Conservation (phyloP, 2,797 vertebrate species). For the Hippocampus kuda region DNA sequence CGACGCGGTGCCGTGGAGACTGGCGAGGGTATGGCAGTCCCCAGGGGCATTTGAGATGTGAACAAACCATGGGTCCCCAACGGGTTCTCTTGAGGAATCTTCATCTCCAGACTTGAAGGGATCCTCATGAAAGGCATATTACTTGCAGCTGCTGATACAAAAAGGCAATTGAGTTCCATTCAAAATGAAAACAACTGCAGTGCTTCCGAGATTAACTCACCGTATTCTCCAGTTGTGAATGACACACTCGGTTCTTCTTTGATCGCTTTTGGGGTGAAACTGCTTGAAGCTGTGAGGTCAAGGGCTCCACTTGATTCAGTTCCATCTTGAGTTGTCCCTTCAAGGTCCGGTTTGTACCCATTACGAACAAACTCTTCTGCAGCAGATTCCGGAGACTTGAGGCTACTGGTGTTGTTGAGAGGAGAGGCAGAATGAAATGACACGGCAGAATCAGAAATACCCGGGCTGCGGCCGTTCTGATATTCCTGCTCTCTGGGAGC, state of each 20-base stretch:
- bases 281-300: slow-evolving; percentile 81
- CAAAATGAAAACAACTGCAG: not conserved
- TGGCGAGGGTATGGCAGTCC: slow-evolving; percentile 65
- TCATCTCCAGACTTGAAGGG: slow-evolving; percentile 83
- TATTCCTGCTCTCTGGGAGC: slow-evolving; percentile 74
- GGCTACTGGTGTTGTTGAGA: slow-evolving; percentile 60
- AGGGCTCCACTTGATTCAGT: slow-evolving; percentile 76
- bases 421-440: slow-evolving; percentile 79
- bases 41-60: slow-evolving; percentile 72
- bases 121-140: slow-evolving; percentile 75
- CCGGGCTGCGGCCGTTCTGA: slow-evolving; percentile 77
- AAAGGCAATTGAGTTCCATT: slow-evolving; percentile 12
- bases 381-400: slow-evolving; percentile 69
- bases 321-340: slow-evolving; percentile 51
- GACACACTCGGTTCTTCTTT: slow-evolving; percentile 77
- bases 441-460: slow-evolving; percentile 62
- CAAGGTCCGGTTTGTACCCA: slow-evolving; percentile 60
- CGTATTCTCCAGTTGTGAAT: slow-evolving; percentile 72
- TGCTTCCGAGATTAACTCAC: slow-evolving; percentile 47
- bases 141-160: slow-evolving; percentile 62
- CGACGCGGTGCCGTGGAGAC: slow-evolving; percentile 70
- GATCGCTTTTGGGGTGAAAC: slow-evolving; percentile 67
- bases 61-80: slow-evolving; percentile 62
- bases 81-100: slow-evolving; percentile 71
- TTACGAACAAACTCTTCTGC: slow-evolving; percentile 52